Base-by-base conservation (phyloP, 2,888 invertebrate genomes). In the Drosophila cyrtoloma region DNA sequence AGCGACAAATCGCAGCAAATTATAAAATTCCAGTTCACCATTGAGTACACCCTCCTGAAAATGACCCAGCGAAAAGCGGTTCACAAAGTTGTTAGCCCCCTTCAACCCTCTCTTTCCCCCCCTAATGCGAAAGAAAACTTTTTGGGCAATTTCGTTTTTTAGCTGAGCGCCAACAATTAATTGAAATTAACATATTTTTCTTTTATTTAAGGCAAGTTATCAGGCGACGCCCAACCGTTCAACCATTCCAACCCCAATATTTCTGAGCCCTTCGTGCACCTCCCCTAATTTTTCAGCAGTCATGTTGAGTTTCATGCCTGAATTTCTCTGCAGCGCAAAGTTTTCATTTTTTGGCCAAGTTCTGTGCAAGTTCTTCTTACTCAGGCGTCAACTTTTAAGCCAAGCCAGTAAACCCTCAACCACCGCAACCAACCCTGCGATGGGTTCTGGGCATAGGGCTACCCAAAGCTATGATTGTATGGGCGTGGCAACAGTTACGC, bases 161-260 rank as follows among this genome's bases (percentile, higher is more conserved):
- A 60, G 55, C 75, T 72, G 72, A 37, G 57, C 68, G 71, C 85
- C 66, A 79, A 81, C 88, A 86, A 88, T 86, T 86, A 86, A 86
- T 86, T 90, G 88, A 90, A 86, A 86, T 89, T 87, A 90, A 90
- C 86, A 86, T 86, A 82, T 86, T 86, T 89, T 70, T 74, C 75
- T 81, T 89, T 83, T 83, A 83, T 89, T 89, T 59, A 84, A 86
- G 81, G 75, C 84, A 79, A 86, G 72, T 73, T 80, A 73, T 62
- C 76, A 61, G 67, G 64, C 76, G 58, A 64, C 57, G 33, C 58
- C 51, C 42, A 19, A 32, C 53, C 22, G 32, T 26, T 22, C 32
- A 28, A 32, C 47, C 58, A 57, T 37, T 35, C 44, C 35, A 71
- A 53, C 44, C 61, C 67, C 30, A 39, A 58, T 28, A 14, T 53